Evolutionary conservation across 2,113 vertebrate genomes (phyloP).

Genomic region (Lycaon pictus): DNA sequence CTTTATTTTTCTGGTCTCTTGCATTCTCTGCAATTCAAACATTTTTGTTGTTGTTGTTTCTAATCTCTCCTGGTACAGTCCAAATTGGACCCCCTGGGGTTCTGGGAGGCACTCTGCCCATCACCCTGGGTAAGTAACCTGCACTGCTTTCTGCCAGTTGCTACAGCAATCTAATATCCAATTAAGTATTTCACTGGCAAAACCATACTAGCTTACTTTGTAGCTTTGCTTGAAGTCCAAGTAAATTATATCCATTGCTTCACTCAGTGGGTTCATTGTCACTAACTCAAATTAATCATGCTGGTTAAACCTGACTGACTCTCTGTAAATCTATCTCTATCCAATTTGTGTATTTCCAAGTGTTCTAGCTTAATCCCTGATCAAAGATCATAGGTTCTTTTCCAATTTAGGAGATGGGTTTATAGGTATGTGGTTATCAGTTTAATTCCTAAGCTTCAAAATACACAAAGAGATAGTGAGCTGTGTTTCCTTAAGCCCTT

Average conservation of each 20-base stretch:
- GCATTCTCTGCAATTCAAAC: not conserved
- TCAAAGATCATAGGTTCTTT: constrained; percentile 66
- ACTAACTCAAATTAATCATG: constrained; percentile 62
- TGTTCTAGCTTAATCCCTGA: constrained; percentile 50
- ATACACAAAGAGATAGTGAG: not conserved
- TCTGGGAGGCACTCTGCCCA: not conserved
- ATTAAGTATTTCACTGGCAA: constrained; percentile 66
- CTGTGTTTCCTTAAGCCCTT: not conserved
- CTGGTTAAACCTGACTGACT: constrained; percentile 65
- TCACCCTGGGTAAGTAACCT: not conserved
- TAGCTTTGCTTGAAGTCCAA: constrained; percentile 50
- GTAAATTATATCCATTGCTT: constrained; percentile 59
- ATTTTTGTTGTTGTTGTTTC: not conserved
- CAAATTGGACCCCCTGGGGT: not conserved
- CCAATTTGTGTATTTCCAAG: constrained; percentile 70
- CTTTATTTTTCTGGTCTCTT: not conserved
- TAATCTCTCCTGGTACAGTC: not conserved
- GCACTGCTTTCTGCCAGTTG: constrained; percentile 41
- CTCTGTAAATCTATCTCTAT: constrained; percentile 72
- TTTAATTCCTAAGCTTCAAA: constrained; percentile 49
- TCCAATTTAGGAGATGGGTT: constrained; percentile 30
- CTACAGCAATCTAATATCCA: constrained; percentile 45
- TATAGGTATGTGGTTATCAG: not conserved
- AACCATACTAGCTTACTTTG: constrained; percentile 52
- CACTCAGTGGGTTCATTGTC: constrained; percentile 66